These are phyloP conservation scores for Lithophane semibrunnea DNA, from an alignment of 2,888 invertebrate genomes.

Conservation along the genomic window DNA sequence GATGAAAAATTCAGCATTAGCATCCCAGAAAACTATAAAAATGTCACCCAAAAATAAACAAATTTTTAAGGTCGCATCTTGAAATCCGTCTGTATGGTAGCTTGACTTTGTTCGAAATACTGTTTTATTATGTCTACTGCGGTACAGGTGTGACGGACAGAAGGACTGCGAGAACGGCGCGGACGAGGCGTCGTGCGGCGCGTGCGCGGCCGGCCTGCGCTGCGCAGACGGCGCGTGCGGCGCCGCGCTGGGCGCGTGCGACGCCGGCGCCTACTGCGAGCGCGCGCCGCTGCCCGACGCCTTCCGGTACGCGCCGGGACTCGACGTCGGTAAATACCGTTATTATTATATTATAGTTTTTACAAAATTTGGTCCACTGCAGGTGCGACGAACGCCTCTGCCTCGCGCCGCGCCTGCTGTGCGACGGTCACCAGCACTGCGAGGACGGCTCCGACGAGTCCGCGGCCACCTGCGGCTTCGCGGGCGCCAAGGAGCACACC, in stretches of 20 bases:
- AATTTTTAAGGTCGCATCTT: neutral
- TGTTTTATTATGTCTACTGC: fast-evolving
- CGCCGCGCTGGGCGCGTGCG: slow-evolving; percentile 92
- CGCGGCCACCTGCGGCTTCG: slow-evolving; percentile 90
- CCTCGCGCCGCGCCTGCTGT: slow-evolving; percentile 92
- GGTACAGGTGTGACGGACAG: slow-evolving; percentile 93
- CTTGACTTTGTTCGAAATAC: neutral
- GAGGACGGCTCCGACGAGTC: slow-evolving; percentile 95
- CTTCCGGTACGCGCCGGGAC: slow-evolving; percentile 71
- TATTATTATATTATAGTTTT: neutral
- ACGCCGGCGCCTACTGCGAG: slow-evolving; percentile 87
- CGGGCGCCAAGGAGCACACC: slow-evolving; percentile 44
- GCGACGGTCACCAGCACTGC: slow-evolving; percentile 95
- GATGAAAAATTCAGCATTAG: neutral
- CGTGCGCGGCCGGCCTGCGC: slow-evolving; percentile 93
- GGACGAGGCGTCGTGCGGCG: slow-evolving; percentile 92
- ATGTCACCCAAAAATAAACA: neutral
- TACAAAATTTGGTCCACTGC: neutral
- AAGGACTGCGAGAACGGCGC: slow-evolving; percentile 95
- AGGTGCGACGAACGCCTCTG: slow-evolving; percentile 93
- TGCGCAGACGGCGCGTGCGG: slow-evolving; percentile 91
- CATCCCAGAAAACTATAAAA: neutral
- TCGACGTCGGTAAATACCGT: too few species aligned
- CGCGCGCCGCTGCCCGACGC: slow-evolving; percentile 82
- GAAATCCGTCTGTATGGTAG: too few species aligned